Evolutionary conservation across 1,140 invertebrate genomes (phyloP).

Genomic region (Sarcophaga bullata): DNA sequence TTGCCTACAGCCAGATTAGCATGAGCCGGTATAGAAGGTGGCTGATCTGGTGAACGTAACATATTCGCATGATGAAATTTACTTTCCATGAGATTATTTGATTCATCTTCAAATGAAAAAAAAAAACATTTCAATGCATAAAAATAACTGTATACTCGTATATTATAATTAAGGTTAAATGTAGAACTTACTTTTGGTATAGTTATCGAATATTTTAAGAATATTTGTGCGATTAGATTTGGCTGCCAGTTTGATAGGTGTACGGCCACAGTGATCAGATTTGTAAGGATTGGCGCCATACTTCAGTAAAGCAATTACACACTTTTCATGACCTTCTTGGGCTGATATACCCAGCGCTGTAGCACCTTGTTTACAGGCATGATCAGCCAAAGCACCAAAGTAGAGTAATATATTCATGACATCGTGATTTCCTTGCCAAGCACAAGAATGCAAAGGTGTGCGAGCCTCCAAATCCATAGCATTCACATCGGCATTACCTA

Average conservation of each 20-base stretch:
- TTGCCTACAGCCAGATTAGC: conserved; percentile 52
- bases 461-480: conserved; percentile 89
- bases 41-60: conserved; percentile 63
- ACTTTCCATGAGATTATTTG: conserved; percentile 61
- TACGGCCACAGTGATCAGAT: conserved; percentile 87
- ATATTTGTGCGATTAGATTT: conserved; percentile 68
- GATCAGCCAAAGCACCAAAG: conserved; percentile 83
- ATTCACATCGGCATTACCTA: conserved; percentile 83
- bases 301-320: conserved; percentile 85
- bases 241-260: conserved; percentile 70
- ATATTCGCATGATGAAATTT: conserved; percentile 65
- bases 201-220: conserved; percentile 64
- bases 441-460: conserved; percentile 92
- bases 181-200: conserved; percentile 61
- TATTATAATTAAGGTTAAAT: no score
- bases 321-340: conserved; percentile 91
- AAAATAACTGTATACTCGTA: neutral
- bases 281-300: conserved; percentile 92
- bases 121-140: neutral
- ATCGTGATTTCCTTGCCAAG: conserved; percentile 90
- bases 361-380: conserved; percentile 93
- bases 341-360: conserved; percentile 88
- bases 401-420: conserved; percentile 85
- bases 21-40: conserved; percentile 60
- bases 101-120: conserved; percentile 53